Conservation (phyloP, 2,797 vertebrate genomes). For the Delichon dasypus region DNA sequence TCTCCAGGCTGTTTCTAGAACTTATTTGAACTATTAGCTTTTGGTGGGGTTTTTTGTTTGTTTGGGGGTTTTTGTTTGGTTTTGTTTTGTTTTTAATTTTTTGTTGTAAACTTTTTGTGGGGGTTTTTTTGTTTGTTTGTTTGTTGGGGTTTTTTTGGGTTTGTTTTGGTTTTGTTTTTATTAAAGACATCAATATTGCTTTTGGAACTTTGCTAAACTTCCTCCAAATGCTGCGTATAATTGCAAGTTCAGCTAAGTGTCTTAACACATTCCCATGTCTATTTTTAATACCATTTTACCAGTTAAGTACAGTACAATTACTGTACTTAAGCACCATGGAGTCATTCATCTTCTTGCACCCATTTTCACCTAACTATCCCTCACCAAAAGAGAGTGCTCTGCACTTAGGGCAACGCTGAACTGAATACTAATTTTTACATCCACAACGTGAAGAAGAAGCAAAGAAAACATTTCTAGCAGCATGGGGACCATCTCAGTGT, state of each 20-base stretch:
- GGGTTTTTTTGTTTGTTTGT: neutral
- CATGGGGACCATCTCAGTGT: neutral
- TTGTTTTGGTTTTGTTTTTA: neutral
- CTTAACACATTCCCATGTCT: neutral
- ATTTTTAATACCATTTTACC: neutral
- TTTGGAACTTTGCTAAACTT: neutral
- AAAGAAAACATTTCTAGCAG: neutral
- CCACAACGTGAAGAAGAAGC: neutral
- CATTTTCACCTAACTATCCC: neutral
- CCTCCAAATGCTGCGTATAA: neutral
- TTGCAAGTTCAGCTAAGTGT: neutral
- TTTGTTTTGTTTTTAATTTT: neutral
- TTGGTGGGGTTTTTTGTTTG: neutral
- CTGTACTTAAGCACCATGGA: neutral
- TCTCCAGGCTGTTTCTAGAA: neutral
- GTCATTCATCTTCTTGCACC: neutral
- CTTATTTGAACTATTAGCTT: neutral
- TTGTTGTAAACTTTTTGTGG: neutral
- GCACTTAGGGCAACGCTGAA: neutral
- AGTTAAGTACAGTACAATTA: neutral
- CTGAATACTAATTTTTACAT: neutral
- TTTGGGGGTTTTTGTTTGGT: no score
- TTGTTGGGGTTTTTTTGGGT: neutral
- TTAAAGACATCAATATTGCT: neutral
- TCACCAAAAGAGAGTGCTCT: neutral